Evolutionary conservation across 2,113 vertebrate genomes (phyloP).

Genomic region (Melanotaenia duboulayi): DNA sequence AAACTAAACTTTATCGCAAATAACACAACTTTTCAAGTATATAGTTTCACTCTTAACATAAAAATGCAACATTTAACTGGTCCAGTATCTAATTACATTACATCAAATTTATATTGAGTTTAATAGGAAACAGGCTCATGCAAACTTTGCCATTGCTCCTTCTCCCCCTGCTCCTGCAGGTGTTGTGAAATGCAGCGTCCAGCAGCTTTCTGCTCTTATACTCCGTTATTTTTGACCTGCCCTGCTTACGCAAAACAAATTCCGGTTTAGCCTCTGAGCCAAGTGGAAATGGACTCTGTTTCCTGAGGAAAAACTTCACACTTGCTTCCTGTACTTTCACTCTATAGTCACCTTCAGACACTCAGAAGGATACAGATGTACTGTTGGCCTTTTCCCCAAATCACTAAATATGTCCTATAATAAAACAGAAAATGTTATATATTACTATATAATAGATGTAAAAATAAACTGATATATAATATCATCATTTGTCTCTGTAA

Average conservation of each 20-base stretch:
- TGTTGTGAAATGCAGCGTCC: constrained; percentile 42
- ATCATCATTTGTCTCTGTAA: no score
- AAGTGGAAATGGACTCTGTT: constrained; percentile 80
- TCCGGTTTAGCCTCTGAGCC: constrained; percentile 66
- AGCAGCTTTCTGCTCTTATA: constrained; percentile 75
- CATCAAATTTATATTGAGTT: neutral
- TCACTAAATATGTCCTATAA: neutral
- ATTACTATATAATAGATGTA: no score
- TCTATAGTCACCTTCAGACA: constrained; percentile 35
- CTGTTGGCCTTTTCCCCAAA: neutral
- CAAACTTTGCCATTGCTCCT: neutral
- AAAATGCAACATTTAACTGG: neutral
- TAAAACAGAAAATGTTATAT: neutral
- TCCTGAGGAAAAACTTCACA: constrained; percentile 77
- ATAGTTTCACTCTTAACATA: neutral
- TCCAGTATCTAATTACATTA: neutral
- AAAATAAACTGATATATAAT: no score
- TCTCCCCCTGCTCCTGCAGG: constrained; percentile 24
- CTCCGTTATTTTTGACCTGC: constrained; percentile 77
- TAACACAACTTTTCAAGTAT: neutral
- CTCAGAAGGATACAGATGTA: constrained; percentile 13
- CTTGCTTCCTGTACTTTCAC: constrained; percentile 73
- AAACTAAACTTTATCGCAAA: neutral
- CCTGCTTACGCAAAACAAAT: constrained; percentile 72
- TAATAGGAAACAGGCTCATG: neutral